These are phyloP conservation scores for Tethea ocularis DNA, from an alignment of 2,888 invertebrate genomes.

Conservation along the genomic window DNA sequence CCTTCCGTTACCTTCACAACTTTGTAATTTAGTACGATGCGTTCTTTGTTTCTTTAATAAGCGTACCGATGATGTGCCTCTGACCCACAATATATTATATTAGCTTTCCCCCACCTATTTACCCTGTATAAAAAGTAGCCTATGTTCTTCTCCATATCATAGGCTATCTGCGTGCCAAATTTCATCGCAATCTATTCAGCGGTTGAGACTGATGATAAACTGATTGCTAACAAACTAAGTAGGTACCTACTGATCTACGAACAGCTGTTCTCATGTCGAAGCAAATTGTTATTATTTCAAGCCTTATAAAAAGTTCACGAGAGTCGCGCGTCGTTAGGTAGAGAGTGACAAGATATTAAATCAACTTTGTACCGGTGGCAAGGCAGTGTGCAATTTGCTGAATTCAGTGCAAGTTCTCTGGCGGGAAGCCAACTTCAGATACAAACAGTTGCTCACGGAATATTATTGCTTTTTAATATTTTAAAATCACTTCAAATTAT, in stretches of 20 bases:
- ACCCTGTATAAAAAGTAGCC: no score
- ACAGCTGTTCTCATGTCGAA: background rate
- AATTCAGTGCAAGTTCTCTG: constrained; percentile 18
- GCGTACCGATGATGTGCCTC: background rate
- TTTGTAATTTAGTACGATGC: background rate
- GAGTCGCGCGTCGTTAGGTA: constrained; percentile 20
- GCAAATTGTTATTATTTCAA: background rate
- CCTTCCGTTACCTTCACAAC: background rate
- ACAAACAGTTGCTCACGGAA: constrained; percentile 14
- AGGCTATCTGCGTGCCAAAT: no score
- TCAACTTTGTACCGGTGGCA: constrained; percentile 24
- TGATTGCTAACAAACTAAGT: no score
- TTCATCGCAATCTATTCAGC: no score
- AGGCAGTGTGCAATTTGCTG: constrained; percentile 21
- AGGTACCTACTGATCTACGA: background rate
- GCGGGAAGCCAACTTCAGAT: constrained; percentile 20
- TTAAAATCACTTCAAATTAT: background rate
- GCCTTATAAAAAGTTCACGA: constrained; percentile 14
- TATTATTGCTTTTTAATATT: background rate
- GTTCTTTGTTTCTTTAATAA: background rate
- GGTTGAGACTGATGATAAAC: no score
- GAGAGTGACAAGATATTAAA: constrained; percentile 29
- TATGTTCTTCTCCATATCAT: no score
- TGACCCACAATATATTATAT: background rate
- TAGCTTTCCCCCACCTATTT: no score